Evolutionary conservation across 2,797 vertebrate species (phyloP), one percentile per base, ranked within the genome.

Genomic region (Trachurus trachurus): DNA sequence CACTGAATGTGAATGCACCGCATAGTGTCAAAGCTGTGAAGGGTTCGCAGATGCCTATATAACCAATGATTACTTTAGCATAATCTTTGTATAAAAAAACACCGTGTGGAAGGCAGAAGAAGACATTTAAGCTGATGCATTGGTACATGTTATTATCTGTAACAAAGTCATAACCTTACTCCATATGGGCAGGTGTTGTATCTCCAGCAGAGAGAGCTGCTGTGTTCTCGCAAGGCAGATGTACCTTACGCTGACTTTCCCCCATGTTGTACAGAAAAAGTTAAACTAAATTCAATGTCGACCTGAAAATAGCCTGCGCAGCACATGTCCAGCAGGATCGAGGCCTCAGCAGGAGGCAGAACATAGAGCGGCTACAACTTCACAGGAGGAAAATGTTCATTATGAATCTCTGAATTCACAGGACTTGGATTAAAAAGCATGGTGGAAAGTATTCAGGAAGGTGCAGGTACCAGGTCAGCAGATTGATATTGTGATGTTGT

Each of bases 191-290:
- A n/a, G 5, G 22, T 62, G 8, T 19, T 19, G 39, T 10, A 56
- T 68, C 56, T 37, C 1, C 39, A 31, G 11, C 31, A 11, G 52
- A 7, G 11, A 53, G 11, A 53, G 21, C n/a, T 49, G 52, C 9
- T 22, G 4, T 29, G 57, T 2, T 47, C 21, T 64, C 19, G 37
- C 39, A 21, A 21, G 19, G 26, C 54, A 69, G 44, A 56, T 70
- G 15, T 26, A 12, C 19, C 26, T 26, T 26, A 26, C 17, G 9
- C 9, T 29, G 44, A 29, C 42, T 66, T 74, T 50, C 44, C 50
- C 22, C 34, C 52, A 74, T 22, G 19, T 74, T 44, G 10, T 76
- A n/a, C 12, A 15, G 34, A 6, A 69, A 69, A 63, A 49, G 2
- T 49, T 63, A 2, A 69, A 21, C 26, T 22, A 34, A 21, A 17